Evolutionary conservation across 2,888 invertebrate species (phyloP).

Genomic region (Oscheius onirici): DNA sequence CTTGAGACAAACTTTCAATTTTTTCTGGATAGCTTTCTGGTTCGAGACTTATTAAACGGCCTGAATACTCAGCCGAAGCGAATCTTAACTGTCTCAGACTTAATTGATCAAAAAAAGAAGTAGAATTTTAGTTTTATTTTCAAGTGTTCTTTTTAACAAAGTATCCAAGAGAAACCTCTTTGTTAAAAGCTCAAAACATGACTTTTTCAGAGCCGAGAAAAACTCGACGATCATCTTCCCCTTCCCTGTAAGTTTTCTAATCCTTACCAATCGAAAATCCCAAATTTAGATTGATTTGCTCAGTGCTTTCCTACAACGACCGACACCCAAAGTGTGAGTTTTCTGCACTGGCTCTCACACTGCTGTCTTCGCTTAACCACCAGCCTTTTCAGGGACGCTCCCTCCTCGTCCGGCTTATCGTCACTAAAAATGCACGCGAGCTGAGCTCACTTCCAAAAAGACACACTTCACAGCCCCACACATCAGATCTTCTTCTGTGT

Average conservation of each 20-base stretch:
- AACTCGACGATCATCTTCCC: constrained; percentile 98
- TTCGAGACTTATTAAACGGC: too few species aligned
- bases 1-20: too few species aligned
- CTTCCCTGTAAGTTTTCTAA: constrained; percentile 78
- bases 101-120: too few species aligned
- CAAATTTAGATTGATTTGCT: constrained; percentile 60
- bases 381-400: constrained; percentile 15
- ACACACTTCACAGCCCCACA: constrained; percentile 14
- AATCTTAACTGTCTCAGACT: too few species aligned
- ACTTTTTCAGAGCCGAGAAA: constrained; percentile 87
- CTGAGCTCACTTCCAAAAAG: constrained; percentile 1
- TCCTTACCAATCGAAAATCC: background rate
- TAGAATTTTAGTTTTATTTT: too few species aligned
- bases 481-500: constrained; percentile 25
- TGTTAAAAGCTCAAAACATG: too few species aligned
- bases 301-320: constrained; percentile 54
- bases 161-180: too few species aligned
- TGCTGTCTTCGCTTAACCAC: background rate
- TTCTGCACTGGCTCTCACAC: background rate
- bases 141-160: too few species aligned
- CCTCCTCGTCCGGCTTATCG: constrained; percentile 21
- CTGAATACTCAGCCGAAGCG: too few species aligned
- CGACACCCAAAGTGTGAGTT: constrained; percentile 58
- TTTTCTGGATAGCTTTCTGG: too few species aligned
- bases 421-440: constrained; percentile 29